phyloP scores from a whole-genome alignment of 2,888 invertebrate species.

The Caenorhabditis sinica region DNA sequence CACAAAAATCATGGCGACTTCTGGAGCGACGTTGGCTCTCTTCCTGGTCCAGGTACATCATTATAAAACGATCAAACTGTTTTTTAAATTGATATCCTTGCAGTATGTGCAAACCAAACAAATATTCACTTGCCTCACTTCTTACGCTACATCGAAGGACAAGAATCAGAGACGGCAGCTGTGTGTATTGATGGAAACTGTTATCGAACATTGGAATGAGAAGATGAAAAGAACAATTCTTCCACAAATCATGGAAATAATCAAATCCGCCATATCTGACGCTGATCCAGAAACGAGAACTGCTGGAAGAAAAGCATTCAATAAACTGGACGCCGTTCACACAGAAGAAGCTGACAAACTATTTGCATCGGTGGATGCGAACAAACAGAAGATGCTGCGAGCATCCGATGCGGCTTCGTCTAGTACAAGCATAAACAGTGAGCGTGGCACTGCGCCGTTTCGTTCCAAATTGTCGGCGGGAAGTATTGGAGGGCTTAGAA shows the following conservation, averaged over 20 bases:
- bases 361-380: slow-evolving; percentile 43
- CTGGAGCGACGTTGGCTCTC: slow-evolving; percentile 36
- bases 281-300: slow-evolving; percentile 59
- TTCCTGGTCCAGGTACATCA: slow-evolving; percentile 50
- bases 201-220: slow-evolving; percentile 55
- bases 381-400: slow-evolving; percentile 57
- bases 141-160: slow-evolving; percentile 56
- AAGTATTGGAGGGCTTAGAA: slow-evolving; percentile 5
- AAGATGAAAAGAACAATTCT: slow-evolving; percentile 39
- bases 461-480: slow-evolving; percentile 54
- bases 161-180: slow-evolving; percentile 59
- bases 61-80: background rate
- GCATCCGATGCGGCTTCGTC: slow-evolving; percentile 44
- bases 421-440: slow-evolving; percentile 47
- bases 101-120: slow-evolving; percentile 62
- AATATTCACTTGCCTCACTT: slow-evolving; percentile 46
- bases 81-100: slow-evolving; percentile 1
- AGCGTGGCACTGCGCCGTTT: slow-evolving; percentile 43
- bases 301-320: slow-evolving; percentile 50
- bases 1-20: slow-evolving; percentile 66
- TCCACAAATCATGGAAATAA: slow-evolving; percentile 42
- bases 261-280: slow-evolving; percentile 54
- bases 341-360: slow-evolving; percentile 50
- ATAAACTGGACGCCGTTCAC: slow-evolving; percentile 40
- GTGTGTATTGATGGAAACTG: slow-evolving; percentile 35